These are phyloP conservation scores for Strix uralensis DNA, from an alignment of 2,113 vertebrate species.

Conservation along the genomic window DNA sequence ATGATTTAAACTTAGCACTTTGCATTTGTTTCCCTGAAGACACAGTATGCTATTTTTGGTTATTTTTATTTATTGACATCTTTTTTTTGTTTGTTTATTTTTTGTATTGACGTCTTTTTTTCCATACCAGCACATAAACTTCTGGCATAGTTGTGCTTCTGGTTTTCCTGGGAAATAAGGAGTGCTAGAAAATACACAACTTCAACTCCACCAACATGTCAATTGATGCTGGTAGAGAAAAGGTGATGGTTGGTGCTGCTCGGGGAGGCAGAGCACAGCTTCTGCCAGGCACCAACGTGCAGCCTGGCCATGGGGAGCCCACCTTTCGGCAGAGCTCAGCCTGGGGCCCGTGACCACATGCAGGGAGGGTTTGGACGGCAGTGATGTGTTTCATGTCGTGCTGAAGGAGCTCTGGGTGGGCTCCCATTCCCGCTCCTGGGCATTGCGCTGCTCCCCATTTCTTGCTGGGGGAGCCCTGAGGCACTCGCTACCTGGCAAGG, in stretches of 20 bases:
- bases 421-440: background rate
- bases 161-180: background rate
- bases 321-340: background rate
- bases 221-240: rapidly evolving
- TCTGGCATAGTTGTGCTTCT: background rate
- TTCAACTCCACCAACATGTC: background rate
- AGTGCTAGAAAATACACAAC: background rate
- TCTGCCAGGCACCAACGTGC: background rate
- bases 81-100: background rate
- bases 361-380: background rate
- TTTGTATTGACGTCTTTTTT: background rate
- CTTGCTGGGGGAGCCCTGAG: rapidly evolving
- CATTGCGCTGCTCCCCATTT: rapidly evolving
- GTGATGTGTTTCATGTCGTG: background rate
- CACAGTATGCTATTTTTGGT: background rate
- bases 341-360: rapidly evolving
- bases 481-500: rapidly evolving
- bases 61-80: background rate
- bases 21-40: background rate
- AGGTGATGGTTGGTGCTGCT: background rate
- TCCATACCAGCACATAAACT: background rate
- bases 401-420: rapidly evolving
- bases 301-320: background rate
- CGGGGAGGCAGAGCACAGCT: rapidly evolving
- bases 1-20: background rate